Percentiles rank a stretch among this genome's conserved stretches.
phyloP scores from a whole-genome alignment of 2,888 invertebrate species.

The Uloborus plumipes region DNA sequence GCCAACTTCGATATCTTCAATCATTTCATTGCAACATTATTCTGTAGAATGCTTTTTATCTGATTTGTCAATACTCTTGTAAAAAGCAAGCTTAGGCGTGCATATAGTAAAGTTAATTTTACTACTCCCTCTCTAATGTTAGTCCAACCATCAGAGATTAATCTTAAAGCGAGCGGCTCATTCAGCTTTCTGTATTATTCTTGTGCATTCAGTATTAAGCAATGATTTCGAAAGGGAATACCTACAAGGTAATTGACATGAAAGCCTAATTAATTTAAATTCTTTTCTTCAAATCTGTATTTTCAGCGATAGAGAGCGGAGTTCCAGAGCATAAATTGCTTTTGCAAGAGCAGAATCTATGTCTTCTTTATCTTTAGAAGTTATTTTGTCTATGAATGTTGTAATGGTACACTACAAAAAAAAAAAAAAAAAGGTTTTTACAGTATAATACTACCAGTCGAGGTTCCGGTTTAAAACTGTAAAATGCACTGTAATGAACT shows the following conservation, averaged over 20 bases:
- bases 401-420: background rate
- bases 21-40: background rate
- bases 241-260: background rate
- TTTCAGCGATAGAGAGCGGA: background rate
- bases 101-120: background rate
- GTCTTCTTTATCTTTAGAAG: background rate
- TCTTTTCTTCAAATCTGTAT: background rate
- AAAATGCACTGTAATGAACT: too few relatives aligned
- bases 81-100: background rate
- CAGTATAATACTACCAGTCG: too few relatives aligned
- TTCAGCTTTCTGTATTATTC: background rate
- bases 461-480: too few relatives aligned
- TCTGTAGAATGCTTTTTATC: constrained; percentile 9
- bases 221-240: too few relatives aligned
- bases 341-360: background rate
- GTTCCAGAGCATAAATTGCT: background rate
- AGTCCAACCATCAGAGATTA: too few relatives aligned
- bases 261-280: constrained; percentile 2
- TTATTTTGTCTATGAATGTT: background rate
- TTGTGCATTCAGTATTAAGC: background rate
- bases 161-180: background rate
- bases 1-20: constrained; percentile 11
- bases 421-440: too few relatives aligned
- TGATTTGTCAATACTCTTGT: background rate
- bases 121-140: background rate